Base-by-base conservation (phyloP, 2,113 vertebrate genomes). In the Nannospalax galili region DNA sequence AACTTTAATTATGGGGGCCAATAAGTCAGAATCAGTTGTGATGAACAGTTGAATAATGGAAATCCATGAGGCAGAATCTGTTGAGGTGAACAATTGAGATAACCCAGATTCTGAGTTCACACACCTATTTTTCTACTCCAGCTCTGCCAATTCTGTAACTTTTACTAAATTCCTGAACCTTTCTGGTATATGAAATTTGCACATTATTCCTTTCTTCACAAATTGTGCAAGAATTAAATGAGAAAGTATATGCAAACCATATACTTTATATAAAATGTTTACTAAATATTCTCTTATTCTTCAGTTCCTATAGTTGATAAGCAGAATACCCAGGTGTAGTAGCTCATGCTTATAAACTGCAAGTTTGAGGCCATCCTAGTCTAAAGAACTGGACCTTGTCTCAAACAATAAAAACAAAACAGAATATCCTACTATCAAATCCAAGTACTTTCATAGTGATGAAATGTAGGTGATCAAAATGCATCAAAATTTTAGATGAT, bases 121-220 rank as follows among this genome's bases (percentile, higher is more conserved):
- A 90, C 5, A 64, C 67, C 42, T 92, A 22, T 9, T 42, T 30
- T 82, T 73, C 37, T 79, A 75, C 32, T 35, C 32, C 15, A 74
- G 65, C 5, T 45, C 40, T 88, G n/a, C 48, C 65, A 91, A 70
- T 22, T 93, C 17, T 84, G 17, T 69, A 62, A 88, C 60, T 84
- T 93, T 56, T 56, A 87, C 30, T 4, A 96, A 87, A 95, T 90
- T 45, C 81, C 70, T 78, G 75, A 90, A 35, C 52, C 10, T 88
- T 88, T 92, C 48, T 79, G 14, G 42, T 82, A 5, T 86, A 35
- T 69, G 28, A 88, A 75, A 70, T 72, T 15, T 81, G 4, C n/a
- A 48, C 58, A 69, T 52, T 93, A 56, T 80, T 84, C 40, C 7
- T 84, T 87, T 84, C 64, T 69, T 90, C 30, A 90, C 52, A 84